These are phyloP conservation scores for Chrysogorgia sp. DNA, from an alignment of 92 coral and sea anemone genomes.

Conservation along the genomic window DNA sequence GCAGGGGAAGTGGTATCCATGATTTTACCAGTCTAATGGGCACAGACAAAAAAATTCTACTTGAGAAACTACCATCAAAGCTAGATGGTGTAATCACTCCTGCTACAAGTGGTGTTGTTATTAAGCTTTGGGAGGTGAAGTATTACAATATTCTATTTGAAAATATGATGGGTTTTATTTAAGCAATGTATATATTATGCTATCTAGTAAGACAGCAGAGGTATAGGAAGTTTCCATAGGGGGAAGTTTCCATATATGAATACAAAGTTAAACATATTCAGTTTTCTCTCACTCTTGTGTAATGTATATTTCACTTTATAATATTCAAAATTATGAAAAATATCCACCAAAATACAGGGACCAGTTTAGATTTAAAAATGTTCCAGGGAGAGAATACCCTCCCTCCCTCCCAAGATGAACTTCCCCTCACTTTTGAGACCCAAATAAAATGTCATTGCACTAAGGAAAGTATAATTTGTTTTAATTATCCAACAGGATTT, in stretches of 20 bases:
- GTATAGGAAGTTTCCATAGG: neutral
- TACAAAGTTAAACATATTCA: too few species aligned
- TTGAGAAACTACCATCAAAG: conserved; percentile 60
- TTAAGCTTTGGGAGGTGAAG: conserved; percentile 69
- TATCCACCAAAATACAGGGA: too few species aligned
- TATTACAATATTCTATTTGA: neutral
- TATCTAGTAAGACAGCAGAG: neutral
- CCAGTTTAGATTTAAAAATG: too few species aligned
- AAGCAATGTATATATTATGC: neutral
- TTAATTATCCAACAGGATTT: conserved; percentile 15
- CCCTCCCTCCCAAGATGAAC: neutral
- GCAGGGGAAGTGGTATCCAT: conserved; percentile 59
- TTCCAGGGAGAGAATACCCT: too few species aligned
- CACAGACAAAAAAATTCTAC: conserved; percentile 58
- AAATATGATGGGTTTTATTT: too few species aligned
- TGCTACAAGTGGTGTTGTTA: conserved; percentile 54
- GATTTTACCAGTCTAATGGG: conserved; percentile 73
- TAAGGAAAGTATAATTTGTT: neutral
- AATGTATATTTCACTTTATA: too few species aligned
- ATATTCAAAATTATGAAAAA: too few species aligned
- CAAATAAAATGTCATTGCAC: too few species aligned
- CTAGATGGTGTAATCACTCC: conserved; percentile 61
- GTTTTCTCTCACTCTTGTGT: too few species aligned
- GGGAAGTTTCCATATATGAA: too few species aligned
- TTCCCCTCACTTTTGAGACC: too few species aligned